Evolutionary conservation across 2,797 vertebrate species (phyloP).

Genomic region (Hafferia zeledoni): DNA sequence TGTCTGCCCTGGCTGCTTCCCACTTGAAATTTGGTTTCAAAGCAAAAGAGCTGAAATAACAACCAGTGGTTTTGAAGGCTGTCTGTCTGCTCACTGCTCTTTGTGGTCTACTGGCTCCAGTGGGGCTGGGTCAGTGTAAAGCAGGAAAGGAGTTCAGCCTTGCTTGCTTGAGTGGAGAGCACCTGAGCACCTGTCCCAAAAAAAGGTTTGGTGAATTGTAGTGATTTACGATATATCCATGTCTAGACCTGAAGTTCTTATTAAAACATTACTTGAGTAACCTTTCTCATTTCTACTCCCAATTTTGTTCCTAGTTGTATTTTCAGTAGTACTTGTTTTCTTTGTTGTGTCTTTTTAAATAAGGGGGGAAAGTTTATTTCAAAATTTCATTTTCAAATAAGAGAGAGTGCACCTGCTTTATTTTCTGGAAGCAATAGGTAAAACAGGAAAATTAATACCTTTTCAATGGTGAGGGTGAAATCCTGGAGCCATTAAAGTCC

Average conservation of each 20-base stretch:
- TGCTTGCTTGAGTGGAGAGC: background rate
- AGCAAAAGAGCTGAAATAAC: background rate
- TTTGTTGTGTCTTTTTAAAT: background rate
- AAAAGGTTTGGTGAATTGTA: background rate
- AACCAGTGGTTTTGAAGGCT: background rate
- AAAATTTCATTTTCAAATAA: background rate
- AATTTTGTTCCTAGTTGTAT: background rate
- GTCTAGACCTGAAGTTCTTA: background rate
- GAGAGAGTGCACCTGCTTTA: background rate
- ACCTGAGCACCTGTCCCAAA: background rate
- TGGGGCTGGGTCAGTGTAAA: background rate
- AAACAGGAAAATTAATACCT: background rate
- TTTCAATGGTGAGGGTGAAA: background rate
- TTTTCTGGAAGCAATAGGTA: background rate
- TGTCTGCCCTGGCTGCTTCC: background rate
- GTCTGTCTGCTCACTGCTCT: background rate
- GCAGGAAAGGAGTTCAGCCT: background rate
- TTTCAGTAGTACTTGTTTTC: background rate
- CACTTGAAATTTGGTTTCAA: background rate
- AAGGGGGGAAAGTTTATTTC: fast-evolving
- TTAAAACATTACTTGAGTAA: background rate
- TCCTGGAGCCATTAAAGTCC: background rate
- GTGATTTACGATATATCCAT: background rate
- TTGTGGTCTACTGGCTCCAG: background rate
- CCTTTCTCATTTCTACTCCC: background rate